Evolutionary conservation across 2,113 vertebrate genomes (phyloP), one percentile per base, ranked within the genome.

Genomic region (Centropus bengalensis): DNA sequence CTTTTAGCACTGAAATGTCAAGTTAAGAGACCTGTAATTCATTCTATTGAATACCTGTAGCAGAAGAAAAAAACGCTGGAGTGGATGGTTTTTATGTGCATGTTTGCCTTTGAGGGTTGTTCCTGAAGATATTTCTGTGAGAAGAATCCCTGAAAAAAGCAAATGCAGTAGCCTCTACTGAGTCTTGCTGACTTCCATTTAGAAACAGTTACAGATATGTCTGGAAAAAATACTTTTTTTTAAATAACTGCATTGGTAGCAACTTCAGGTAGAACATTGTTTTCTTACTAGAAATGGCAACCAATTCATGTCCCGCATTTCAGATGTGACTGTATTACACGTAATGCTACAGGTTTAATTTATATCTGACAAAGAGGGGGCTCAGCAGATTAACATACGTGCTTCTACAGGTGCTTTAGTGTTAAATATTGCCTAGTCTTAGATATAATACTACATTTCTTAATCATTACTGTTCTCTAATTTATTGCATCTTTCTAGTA

Each of bases 401-500:
- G 66, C 81, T 85, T 45, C n/a, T 88, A 32, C 58, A 84, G 56
- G 70, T 64, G 42, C 38, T 90, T 94, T 85, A 54, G 33, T 69
- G 49, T 54, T 56, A 64, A 27, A 79, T 55, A 15, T 38, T 32
- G 36, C 83, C 93, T 94, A 47, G 60, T 40, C 32, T 30, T 33
- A 75, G 60, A 52, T 28, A 21, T 54, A 67, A 51, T 51, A 66
- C 18, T 90, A 67, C 74, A 94, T 67, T 80, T 96, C 7, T 58
- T 49, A 95, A 74, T 44, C 86, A 62, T 89, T 80, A 74, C 87
- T 90, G 69, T 42, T 17, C 42, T 67, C 40, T 94, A 88, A 97
- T 97, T 97, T 97, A 94, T 10, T 12, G 16, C 54, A 62, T 54
- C 70, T 83, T 64, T 94, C 77, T 55, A 60, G 23, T 78, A 79